Percentiles rank a stretch among this genome's conserved stretches.
phyloP scores from a whole-genome alignment of 1,140 invertebrate species.

The Apis florea region DNA sequence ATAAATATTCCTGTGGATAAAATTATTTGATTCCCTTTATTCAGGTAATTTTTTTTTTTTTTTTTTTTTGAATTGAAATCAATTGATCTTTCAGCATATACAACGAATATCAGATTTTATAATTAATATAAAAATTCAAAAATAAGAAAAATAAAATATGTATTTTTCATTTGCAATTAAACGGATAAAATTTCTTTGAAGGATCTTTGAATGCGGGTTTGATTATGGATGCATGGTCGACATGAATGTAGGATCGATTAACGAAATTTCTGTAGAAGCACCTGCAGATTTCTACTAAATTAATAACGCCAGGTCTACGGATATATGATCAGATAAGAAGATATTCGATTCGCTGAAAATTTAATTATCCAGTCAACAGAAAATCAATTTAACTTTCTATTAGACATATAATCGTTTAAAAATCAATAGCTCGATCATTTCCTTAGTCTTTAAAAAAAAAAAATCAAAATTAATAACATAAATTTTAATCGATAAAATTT shows the following conservation, averaged over 20 bases:
- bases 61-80: not conserved
- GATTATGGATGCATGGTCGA: not conserved
- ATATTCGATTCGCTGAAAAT: conserved; percentile 14
- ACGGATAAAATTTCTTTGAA: not conserved
- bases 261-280: conserved; percentile 30
- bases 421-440: not conserved
- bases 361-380: conserved; percentile 13
- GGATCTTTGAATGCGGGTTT: not conserved
- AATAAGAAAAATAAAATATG: not conserved
- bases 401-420: not conserved
- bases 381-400: not conserved
- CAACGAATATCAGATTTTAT: not conserved
- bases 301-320: conserved; percentile 32
- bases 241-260: not conserved
- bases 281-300: conserved; percentile 52
- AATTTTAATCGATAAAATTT: not conserved
- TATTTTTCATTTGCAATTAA: not conserved
- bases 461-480: not conserved
- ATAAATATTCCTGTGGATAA: too few species aligned
- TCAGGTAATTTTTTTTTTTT: not conserved
- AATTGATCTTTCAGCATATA: not conserved
- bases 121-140: not conserved
- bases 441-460: not conserved
- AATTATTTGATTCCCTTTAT: not conserved
- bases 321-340: conserved; percentile 13